Base-by-base conservation (phyloP, 2,113 vertebrate genomes). In the Calypte anna region DNA sequence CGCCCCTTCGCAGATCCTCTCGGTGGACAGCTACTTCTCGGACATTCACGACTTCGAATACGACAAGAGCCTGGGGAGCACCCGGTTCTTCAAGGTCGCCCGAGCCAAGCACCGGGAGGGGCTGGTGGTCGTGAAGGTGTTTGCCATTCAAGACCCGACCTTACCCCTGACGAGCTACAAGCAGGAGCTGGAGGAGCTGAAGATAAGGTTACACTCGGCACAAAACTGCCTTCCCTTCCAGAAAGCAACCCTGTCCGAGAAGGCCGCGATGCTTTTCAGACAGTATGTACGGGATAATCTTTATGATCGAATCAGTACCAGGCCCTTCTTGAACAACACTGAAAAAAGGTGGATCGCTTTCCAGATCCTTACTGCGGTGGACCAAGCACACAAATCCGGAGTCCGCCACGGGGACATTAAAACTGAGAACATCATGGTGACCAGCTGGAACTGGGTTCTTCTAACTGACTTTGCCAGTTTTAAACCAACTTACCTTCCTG, bases 391-490 rank as follows among this genome's bases (percentile, higher is more conserved):
- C 97, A 98, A 98, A 55, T 99, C 99, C 5, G 99, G 99, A 9
- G 99, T 99, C 16, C 98, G 99, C 25, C 99, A 99, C 0, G 99
- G 99, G 3, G 99, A 99, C 95, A 99, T 99, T 82, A 99, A 99
- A 97, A 99, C 99, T 0, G 99, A 99, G 96, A 99, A 99, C 33
- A 98, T 99, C 79, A 99, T 99, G 99, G 99, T 99, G 85, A 99
- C 99, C 85, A 99, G 99, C 97, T 99, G 99, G 99, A 99, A 99
- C 96, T 99, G 99, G 99, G 99, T 99, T 64, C 98, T 99, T 92
- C 98, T 99, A 5, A 99, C 99, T 1, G 99, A 99, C 97, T 99
- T 99, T 78, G 99, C 99, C 89, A 99, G 99, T 97, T 99, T 99
- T 97, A 99, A 99, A 78, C 99, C 99, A 77, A 99, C 99, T 9